Base-by-base conservation (phyloP, 2,888 invertebrate species). In the Eledona agricola region DNA sequence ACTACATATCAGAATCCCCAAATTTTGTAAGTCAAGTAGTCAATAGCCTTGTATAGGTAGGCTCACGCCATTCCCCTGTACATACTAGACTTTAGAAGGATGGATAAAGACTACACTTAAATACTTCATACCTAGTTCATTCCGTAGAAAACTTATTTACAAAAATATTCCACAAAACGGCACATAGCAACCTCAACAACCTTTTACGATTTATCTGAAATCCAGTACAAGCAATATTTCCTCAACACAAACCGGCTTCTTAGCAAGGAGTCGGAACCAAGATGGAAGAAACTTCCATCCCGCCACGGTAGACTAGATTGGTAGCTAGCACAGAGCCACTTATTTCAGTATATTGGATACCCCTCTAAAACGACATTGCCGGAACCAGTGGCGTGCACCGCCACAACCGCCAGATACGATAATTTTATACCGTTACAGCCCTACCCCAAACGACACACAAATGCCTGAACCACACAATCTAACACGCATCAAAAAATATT, bases 271-370 rank as follows among this genome's bases (percentile, higher is more conserved):
- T 80, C 81, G 82, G 83, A 83, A 86, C 83, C 87, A 87, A 87
- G 86, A 87, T 87, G 88, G 87, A 87, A 84, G 86, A 66, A 71
- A 69, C 57, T 85, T 83, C 83, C 84, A 82, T 83, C 82, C 84
- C 80, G 81, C 81, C 81, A 79, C 79, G 78, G 76, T 75, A 77
- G 77, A 78, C 77, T 77, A 75, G 72, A 73, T 75, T 74, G 72
- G 72, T 73, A 72, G 73, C 73, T 70, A 70, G 65, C 66, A 62
- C 60, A 63, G 65, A 71, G 70, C 67, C 69, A 69, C 73, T 73
- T 74, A 73, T 72, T 74, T 69, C 71, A 70, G 77, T 77, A 77
- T 76, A 77, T 69, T 68, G 71, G 69, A 71, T 77, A 77, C 77
- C 77, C 77, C 77, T 77, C 77, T 68, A 88, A 80, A 67, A 78